Percentiles rank a stretch among this genome's conserved stretches.
Evolutionary conservation across 2,888 invertebrate species (phyloP).

Genomic region (Bimastos eiseni): DNA sequence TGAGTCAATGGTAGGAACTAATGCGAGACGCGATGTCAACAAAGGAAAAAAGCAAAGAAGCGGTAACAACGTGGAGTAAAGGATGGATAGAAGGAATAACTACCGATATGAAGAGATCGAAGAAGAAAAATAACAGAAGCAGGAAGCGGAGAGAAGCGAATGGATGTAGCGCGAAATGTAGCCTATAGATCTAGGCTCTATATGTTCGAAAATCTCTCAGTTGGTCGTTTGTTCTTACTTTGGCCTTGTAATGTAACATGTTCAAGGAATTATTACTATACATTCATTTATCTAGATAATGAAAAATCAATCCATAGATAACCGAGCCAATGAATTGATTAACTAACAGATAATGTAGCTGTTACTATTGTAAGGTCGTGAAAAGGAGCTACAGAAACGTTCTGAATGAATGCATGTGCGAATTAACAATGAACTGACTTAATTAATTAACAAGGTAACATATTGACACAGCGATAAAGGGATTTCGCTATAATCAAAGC

Average conservation of each 20-base stretch:
- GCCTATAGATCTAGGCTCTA: no score
- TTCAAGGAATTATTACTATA: background rate
- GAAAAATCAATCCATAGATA: background rate
- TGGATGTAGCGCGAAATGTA: background rate
- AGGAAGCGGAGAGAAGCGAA: background rate
- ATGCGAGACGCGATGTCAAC: background rate
- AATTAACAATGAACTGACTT: background rate
- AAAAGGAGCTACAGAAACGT: background rate
- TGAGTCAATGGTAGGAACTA: no score
- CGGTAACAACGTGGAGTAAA: background rate
- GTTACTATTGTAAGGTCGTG: no score
- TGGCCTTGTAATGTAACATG: background rate
- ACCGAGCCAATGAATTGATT: no score
- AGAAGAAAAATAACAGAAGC: no score
- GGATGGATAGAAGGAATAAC: background rate
- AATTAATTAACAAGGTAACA: background rate
- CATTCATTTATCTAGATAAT: background rate
- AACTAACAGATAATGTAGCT: background rate
- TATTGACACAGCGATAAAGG: no score
- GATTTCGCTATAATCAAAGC: no score
- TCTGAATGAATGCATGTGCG: background rate
- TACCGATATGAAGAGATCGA: no score
- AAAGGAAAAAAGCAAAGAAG: no score
- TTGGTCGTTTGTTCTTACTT: no score
- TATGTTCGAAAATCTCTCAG: no score